Conservation (phyloP, 2,888 invertebrate species). For the Drosophila algonquin region DNA sequence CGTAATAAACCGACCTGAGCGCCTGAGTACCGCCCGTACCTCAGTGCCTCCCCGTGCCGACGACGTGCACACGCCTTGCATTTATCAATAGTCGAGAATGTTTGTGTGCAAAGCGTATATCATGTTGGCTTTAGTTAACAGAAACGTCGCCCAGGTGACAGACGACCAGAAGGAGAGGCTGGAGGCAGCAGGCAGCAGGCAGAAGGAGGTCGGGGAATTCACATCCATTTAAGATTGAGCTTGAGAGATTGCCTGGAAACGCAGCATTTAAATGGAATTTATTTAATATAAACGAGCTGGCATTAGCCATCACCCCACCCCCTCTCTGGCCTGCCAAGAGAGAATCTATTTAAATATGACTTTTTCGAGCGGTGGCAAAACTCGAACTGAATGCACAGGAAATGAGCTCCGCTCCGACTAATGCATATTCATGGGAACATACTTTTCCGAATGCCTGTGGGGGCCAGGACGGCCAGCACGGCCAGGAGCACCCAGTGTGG, state of each 20-base stretch:
- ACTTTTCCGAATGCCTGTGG: slow-evolving; percentile 11
- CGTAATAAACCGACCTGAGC: slow-evolving; percentile 42
- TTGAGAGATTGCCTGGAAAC: slow-evolving; percentile 37
- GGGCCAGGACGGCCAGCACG: slow-evolving; percentile 6
- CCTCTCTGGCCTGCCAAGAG: slow-evolving; percentile 9
- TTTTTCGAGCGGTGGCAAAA: slow-evolving; percentile 19
- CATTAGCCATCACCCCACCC: background rate
- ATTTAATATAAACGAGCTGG: slow-evolving; percentile 49
- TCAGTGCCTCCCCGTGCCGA: too few species aligned
- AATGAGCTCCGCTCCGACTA: slow-evolving; percentile 34
- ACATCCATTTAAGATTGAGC: slow-evolving; percentile 47
- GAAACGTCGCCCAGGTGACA: slow-evolving; percentile 55
- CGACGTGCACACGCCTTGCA: slow-evolving; percentile 38
- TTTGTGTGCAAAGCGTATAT: slow-evolving; percentile 56
- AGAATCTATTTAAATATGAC: slow-evolving; percentile 37
- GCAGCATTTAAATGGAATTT: slow-evolving; percentile 50
- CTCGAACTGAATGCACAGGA: slow-evolving; percentile 45
- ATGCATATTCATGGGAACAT: slow-evolving; percentile 49
- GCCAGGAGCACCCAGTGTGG: background rate
- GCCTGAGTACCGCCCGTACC: slow-evolving; percentile 9
- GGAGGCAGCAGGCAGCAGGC: background rate
- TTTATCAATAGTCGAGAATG: slow-evolving; percentile 61
- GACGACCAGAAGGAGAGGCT: slow-evolving; percentile 15
- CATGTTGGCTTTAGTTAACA: slow-evolving; percentile 70
- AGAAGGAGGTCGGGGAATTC: background rate